Conservation (phyloP, 1,140 invertebrate species). For the Wasmannia auropunctata region DNA sequence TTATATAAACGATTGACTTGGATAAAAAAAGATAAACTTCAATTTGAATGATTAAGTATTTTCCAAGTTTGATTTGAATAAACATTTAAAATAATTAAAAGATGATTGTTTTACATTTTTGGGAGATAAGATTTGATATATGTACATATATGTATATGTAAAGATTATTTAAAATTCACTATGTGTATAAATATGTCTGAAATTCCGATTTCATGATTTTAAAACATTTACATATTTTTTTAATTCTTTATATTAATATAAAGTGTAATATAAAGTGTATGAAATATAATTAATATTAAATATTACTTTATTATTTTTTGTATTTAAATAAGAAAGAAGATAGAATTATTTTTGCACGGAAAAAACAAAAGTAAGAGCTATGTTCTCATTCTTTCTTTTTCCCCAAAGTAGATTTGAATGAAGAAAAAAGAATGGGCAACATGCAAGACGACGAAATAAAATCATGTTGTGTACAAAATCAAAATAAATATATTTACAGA, state of each 20-base stretch:
- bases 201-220: neutral
- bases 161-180: neutral
- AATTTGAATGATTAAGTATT: neutral
- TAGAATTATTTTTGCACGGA: slow-evolving; percentile 56
- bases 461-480: slow-evolving; percentile 81
- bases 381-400: neutral
- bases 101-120: neutral
- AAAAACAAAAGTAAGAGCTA: slow-evolving; percentile 74
- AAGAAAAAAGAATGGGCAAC: slow-evolving; percentile 20
- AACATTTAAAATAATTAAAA: neutral
- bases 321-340: neutral
- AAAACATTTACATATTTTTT: neutral
- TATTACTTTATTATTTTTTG: neutral
- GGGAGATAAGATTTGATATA: neutral
- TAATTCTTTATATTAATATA: neutral
- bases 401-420: neutral
- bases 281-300: neutral
- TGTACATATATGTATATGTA: neutral
- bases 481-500: slow-evolving; percentile 85
- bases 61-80: neutral
- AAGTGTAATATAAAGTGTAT: no score
- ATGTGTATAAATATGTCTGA: neutral
- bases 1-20: neutral
- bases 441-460: slow-evolving; percentile 71
- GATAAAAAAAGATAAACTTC: neutral